Evolutionary conservation across 2,888 invertebrate species (phyloP).

Genomic region (Patella ulyssiponensis): DNA sequence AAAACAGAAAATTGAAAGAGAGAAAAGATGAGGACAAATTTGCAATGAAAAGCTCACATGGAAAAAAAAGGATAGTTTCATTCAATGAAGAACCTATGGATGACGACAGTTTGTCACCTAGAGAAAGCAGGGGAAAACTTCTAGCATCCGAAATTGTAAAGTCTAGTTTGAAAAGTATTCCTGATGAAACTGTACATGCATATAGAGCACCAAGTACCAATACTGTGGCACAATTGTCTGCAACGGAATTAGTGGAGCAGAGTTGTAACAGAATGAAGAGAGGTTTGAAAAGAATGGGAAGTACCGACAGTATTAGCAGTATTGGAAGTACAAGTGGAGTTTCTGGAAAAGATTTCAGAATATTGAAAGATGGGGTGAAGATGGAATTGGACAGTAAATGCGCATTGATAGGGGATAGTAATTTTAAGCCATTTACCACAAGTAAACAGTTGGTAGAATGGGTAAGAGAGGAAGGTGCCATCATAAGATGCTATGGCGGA

Average conservation of each 20-base stretch:
- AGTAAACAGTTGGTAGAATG: neutral
- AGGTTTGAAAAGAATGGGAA: neutral
- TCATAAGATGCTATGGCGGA: neutral
- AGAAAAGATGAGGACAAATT: too few relatives aligned
- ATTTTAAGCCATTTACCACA: neutral
- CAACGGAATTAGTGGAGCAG: neutral
- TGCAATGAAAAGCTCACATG: too few relatives aligned
- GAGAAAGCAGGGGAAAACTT: too few relatives aligned
- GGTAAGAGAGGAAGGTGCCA: slow-evolving; percentile 1
- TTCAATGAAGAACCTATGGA: neutral
- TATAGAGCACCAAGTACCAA: too few relatives aligned
- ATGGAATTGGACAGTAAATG: neutral
- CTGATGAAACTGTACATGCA: too few relatives aligned
- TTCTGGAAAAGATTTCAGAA: neutral
- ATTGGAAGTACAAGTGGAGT: neutral
- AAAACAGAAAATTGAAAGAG: too few relatives aligned
- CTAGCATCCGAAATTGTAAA: too few relatives aligned
- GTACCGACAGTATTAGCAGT: neutral
- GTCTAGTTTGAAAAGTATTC: too few relatives aligned
- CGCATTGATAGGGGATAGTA: neutral
- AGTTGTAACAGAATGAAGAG: neutral
- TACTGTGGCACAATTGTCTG: too few relatives aligned
- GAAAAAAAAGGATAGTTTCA: neutral
- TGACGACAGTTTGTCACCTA: neutral
- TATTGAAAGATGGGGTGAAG: neutral